Base-by-base conservation (phyloP, 2,797 vertebrate genomes). In the Phataginus tricuspis region DNA sequence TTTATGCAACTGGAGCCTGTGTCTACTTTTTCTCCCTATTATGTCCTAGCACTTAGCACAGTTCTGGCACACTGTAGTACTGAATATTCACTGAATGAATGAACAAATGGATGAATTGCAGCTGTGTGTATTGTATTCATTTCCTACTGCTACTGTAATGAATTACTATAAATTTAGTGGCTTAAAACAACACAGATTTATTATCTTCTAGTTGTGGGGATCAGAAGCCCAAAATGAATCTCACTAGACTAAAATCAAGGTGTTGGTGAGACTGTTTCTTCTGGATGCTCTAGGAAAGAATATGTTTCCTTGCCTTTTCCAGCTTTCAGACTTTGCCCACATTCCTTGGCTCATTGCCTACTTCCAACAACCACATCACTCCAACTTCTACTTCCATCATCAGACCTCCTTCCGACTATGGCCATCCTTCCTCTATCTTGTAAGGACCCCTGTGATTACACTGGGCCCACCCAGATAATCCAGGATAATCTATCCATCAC, bases 31-130 rank as follows among this genome's bases (percentile, higher is more conserved):
- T 78, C 31, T 83, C 45, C 29, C 68, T 42, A 78, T 69, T 91
- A 31, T 39, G n/a, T 71, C 42, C 69, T 74, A 93, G 42, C 61
- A 93, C 57, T 88, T 94, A 93, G 79, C 53, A 78, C n/a, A 68
- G 57, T 51, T 93, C 75, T 89, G 68, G 29, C 14, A 95, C 57
- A 89, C 18, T 84, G 15, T 25, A 94, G 53, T 31, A 96, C 23
- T 75, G 45, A 90, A 34, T 71, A 78, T 80, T 91, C 89, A 80
- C 63, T 95, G 75, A 96, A 79, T 86, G 57, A 90, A 91, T 74
- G 77, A 69, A 94, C 11, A 85, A 92, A 72, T 63, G 55, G 71
- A 92, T 79, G 39, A 77, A 91, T 88, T 59, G 53, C 53, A 94
- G 61, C 37, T 87, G 2, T 59, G 57, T 74, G 49, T 61, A 79